Base-by-base conservation (phyloP, 2,888 invertebrate genomes). In the Resseliella maxima region DNA sequence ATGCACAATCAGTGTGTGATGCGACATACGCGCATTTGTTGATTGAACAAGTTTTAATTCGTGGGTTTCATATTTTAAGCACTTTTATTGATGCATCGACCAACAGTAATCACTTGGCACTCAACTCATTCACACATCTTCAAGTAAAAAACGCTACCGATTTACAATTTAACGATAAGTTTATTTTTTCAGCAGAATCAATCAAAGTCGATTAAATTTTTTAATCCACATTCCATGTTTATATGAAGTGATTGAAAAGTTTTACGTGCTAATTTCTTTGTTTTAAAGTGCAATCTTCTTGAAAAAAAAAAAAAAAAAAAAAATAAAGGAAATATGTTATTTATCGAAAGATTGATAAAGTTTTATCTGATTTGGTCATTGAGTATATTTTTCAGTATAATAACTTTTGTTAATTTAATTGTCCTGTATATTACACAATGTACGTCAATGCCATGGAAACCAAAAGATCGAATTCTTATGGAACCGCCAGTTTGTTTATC, bases 401-500 rank as follows among this genome's bases (percentile, higher is more conserved):
- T 72, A 31, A 35, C 31, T 10, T 1, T 5, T 10, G 31, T 72
- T 31, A 31, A 35, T 1, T 31, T 72, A 15, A 27, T 72, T 31
- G 1, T 72, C 2, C 41, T 50, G 87, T 87, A 72, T 72, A 72
- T 72, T 10, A 31, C 12, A 35, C 27, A 35, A 12, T 72, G 15
- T n/a, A 31, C 27, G 31, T 72, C 72, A 15, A 72, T 72, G 31
- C 83, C 83, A n/a, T 91, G 90, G 90, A 88, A 88, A 27, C 89
- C 90, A 59, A 92, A 92, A 88, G 89, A 92, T 87, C 90, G 92
- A 86, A 88, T 92, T 86, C 89, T 90, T 85, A 72, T 72, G 72
- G 31, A 31, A 31, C 92, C 93, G 6, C 93, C 93, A 36, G 88
- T 89, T n/a, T 90, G 89, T 87, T 90, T 93, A 0, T 89, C 89